Evolutionary conservation across 2,888 invertebrate genomes (phyloP).

Genomic region (Lasioglossum zephyrum): DNA sequence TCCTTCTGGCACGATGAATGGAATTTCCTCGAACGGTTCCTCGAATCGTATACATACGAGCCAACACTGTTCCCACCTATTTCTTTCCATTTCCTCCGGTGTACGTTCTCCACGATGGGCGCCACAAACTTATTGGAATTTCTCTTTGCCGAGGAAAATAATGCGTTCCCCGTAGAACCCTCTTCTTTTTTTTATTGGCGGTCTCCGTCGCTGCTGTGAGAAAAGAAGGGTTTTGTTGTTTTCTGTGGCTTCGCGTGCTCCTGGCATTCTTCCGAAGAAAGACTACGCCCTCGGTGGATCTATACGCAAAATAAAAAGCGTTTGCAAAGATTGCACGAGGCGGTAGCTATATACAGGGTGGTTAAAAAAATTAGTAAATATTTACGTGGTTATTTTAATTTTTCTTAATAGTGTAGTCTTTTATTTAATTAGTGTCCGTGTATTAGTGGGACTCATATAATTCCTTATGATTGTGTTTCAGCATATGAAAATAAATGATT

Average conservation of each 20-base stretch:
- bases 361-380: background rate
- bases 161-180: background rate
- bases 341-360: background rate
- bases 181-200: background rate
- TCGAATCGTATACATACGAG: conserved; percentile 4
- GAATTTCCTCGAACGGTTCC: conserved; percentile 36
- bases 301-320: background rate
- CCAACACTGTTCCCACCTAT: background rate
- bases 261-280: background rate
- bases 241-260: background rate
- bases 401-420: no score
- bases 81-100: background rate
- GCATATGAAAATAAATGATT: background rate
- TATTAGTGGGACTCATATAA: no score
- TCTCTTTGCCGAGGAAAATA: background rate
- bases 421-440: no score
- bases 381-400: no score
- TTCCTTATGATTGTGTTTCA: background rate
- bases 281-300: background rate
- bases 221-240: background rate
- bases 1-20: conserved; percentile 60
- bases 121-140: background rate
- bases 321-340: background rate
- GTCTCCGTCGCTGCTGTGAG: background rate
- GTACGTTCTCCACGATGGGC: background rate